Percentiles rank a stretch among this genome's conserved stretches.
These are phyloP conservation scores for Gari tellinella DNA, from an alignment of 2,888 invertebrate species.

Conservation along the genomic window DNA sequence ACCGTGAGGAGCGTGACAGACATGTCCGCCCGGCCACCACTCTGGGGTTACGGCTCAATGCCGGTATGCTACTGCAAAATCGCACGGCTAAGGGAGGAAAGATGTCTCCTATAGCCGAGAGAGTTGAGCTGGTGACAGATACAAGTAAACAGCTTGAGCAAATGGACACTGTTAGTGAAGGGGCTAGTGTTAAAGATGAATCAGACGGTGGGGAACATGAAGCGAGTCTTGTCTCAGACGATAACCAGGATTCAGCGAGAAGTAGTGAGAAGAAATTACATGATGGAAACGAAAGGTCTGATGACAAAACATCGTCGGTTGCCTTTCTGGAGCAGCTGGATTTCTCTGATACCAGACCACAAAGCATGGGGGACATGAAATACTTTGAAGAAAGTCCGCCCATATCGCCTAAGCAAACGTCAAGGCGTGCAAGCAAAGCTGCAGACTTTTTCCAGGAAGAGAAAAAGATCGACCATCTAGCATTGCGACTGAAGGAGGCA, in stretches of 20 bases:
- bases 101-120: neutral
- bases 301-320: constrained; percentile 17
- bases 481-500: constrained; percentile 58
- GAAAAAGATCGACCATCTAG: constrained; percentile 58
- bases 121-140: neutral
- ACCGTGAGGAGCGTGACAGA: neutral
- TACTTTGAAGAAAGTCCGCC: constrained; percentile 19
- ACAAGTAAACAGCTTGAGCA: neutral
- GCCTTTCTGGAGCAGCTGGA: constrained; percentile 23
- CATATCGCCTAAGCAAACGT: constrained; percentile 39
- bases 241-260: too few relatives aligned
- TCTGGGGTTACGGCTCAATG: constrained; percentile 34
- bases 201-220: neutral
- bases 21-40: constrained; percentile 44
- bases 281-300: neutral
- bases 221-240: neutral
- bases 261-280: neutral
- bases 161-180: neutral
- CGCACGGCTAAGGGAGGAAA: neutral
- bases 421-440: constrained; percentile 45
- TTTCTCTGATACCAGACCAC: constrained; percentile 22
- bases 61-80: constrained; percentile 12
- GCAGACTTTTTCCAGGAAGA: constrained; percentile 68
- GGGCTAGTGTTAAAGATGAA: neutral
- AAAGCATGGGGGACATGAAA: constrained; percentile 9